These are phyloP conservation scores for Nemoura dubitans DNA, from an alignment of 2,888 invertebrate species.

Conservation along the genomic window DNA sequence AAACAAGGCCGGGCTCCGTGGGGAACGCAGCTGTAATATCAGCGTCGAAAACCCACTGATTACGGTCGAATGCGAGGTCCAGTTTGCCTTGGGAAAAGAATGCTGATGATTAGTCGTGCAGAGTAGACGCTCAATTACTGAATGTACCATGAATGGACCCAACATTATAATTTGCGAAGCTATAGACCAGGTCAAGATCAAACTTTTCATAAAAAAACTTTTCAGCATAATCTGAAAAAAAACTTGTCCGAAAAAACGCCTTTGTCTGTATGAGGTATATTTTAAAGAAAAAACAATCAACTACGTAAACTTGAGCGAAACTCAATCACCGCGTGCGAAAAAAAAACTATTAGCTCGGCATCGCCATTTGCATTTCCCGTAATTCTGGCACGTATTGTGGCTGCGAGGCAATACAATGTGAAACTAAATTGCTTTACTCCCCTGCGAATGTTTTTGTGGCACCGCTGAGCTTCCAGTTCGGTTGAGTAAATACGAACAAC, in stretches of 20 bases:
- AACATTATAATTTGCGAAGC: no score
- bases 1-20: no score
- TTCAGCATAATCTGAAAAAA: no score
- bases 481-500: constrained; percentile 22
- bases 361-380: background rate
- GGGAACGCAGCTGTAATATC: no score
- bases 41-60: no score
- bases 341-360: constrained; percentile 9
- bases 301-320: background rate
- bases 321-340: background rate
- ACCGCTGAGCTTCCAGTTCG: constrained; percentile 16
- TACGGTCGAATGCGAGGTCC: no score
- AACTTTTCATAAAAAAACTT: background rate
- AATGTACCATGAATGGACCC: no score
- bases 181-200: background rate
- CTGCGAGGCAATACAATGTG: constrained; percentile 9
- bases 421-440: constrained; percentile 24
- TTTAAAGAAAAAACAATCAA: background rate
- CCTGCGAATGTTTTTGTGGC: constrained; percentile 13
- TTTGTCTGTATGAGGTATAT: background rate
- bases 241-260: no score
- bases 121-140: background rate
- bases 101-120: no score
- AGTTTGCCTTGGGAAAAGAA: no score
- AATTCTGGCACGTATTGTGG: constrained; percentile 20